Evolutionary conservation across 2,113 vertebrate species (phyloP), one percentile per base, ranked within the genome.

Genomic region (Nyctereutes procyonoides): DNA sequence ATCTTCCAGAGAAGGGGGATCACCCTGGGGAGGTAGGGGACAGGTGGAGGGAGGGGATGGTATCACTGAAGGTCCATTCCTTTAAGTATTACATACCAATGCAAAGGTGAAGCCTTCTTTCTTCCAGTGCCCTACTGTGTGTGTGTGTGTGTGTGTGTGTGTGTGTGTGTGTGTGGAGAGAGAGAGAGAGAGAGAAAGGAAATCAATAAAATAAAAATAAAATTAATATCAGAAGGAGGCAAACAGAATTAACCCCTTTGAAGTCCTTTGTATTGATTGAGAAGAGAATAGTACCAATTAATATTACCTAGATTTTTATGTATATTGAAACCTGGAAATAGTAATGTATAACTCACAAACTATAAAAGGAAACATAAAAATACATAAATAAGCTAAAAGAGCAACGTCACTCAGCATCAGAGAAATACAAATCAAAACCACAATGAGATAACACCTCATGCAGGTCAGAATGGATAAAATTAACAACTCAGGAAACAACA

Each of bases 21-120:
- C 19, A 80, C n/a, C 0, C n/a, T 38, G 15, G 15, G 8, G 48
- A 28, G 62, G 35, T 5, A 53, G 28, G 53, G 30, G 13, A n/a
- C 7, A 15, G 58, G 8, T 4, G 43, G 32, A 30, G 55, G 86
- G n/a, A 73, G 55, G 98, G 96, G 99, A 19, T 99, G 99, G 97
- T 82, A 95, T 99, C 99, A 99, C 99, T 99, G 99, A 98, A 99
- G 98, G 97, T 99, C 99, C 99, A 55, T 98, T 99, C 99, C 97
- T 99, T 99, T 84, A 99, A 98, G 98, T 99, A 99, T 97, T 56
- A 30, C 1, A 12, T 35, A 14, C 30, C 15, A 17, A 81, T 35
- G 20, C 32, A 56, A n/a, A 56, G 77, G 32, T 20, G 32, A 22
- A n/a, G 11, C 4, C 5, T 56, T 79, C 99, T 98, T 99, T 99